A percentile compares a stretch with the other conserved stretches of the same genome.
Evolutionary conservation across 1,140 invertebrate genomes (phyloP).

Genomic region (Brachionus rotundiformis): DNA sequence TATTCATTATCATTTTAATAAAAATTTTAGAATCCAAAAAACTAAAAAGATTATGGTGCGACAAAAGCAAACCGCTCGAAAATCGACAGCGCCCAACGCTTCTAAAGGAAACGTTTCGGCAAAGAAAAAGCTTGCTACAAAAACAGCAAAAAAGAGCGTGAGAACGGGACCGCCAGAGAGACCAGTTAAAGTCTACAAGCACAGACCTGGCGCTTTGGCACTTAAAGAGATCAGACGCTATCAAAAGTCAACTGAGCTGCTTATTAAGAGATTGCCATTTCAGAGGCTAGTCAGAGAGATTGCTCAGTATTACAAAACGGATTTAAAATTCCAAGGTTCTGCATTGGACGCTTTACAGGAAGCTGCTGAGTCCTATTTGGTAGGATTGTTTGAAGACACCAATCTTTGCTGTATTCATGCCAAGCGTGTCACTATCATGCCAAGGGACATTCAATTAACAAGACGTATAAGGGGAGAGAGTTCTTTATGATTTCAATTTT

Average conservation of each 20-base stretch:
- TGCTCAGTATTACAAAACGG: constrained; percentile 74
- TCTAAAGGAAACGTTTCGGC: constrained; percentile 61
- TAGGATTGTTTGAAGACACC: constrained; percentile 84
- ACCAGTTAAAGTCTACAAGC: constrained; percentile 60
- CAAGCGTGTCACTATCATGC: constrained; percentile 91
- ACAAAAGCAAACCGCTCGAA: constrained; percentile 82
- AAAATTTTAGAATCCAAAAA: too few relatives aligned
- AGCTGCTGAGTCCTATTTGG: constrained; percentile 83
- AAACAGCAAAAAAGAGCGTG: constrained; percentile 70
- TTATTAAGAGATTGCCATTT: constrained; percentile 80
- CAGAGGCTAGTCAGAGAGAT: constrained; percentile 82
- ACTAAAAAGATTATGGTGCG: constrained; percentile 65
- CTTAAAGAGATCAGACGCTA: constrained; percentile 81
- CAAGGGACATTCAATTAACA: constrained; percentile 81
- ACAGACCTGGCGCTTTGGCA: constrained; percentile 77
- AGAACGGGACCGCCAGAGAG: constrained; percentile 68
- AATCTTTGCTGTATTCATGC: constrained; percentile 91
- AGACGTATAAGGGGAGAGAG: constrained; percentile 60
- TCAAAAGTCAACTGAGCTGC: constrained; percentile 78
- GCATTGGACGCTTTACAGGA: constrained; percentile 69
- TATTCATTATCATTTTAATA: too few relatives aligned
- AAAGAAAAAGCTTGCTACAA: constrained; percentile 66
- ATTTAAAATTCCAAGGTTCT: constrained; percentile 67
- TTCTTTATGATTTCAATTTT: neutral
- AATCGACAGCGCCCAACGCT: constrained; percentile 60